Evolutionary conservation across 2,797 vertebrate species (phyloP).

Genomic region (Malurus splendens): DNA sequence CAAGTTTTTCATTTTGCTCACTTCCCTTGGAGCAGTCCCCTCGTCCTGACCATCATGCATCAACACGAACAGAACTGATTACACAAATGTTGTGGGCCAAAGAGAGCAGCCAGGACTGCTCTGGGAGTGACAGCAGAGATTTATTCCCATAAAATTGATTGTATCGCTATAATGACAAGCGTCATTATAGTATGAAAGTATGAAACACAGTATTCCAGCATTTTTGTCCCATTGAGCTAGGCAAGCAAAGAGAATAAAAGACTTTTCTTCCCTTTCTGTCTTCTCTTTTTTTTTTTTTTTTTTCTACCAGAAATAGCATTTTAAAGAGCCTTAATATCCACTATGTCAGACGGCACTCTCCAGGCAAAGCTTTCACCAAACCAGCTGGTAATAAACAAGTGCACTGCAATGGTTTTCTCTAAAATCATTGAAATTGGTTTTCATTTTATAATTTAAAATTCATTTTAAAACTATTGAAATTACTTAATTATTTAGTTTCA

Average conservation of each 20-base stretch:
- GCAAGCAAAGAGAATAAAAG: background rate
- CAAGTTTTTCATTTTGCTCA: background rate
- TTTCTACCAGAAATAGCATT: background rate
- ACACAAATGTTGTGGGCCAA: background rate
- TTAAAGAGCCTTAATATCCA: background rate
- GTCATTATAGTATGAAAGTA: background rate
- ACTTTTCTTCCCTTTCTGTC: background rate
- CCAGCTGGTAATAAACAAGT: background rate
- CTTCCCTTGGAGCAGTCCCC: background rate
- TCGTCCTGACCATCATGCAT: fast-evolving
- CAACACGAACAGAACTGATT: background rate
- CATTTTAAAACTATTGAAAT: background rate
- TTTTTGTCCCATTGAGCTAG: background rate
- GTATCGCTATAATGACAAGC: background rate
- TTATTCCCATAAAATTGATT: background rate
- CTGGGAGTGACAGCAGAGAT: background rate
- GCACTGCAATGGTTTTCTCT: background rate
- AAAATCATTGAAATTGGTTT: too few relatives aligned
- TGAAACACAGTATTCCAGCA: background rate
- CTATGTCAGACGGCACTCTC: background rate
- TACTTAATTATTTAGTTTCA: background rate
- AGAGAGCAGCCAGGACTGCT: background rate
- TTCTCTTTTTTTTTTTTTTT: background rate
- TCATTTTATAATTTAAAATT: too few relatives aligned
- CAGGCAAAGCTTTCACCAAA: background rate